Conservation (phyloP, 2,113 vertebrate genomes). For the Gobio gobio region DNA sequence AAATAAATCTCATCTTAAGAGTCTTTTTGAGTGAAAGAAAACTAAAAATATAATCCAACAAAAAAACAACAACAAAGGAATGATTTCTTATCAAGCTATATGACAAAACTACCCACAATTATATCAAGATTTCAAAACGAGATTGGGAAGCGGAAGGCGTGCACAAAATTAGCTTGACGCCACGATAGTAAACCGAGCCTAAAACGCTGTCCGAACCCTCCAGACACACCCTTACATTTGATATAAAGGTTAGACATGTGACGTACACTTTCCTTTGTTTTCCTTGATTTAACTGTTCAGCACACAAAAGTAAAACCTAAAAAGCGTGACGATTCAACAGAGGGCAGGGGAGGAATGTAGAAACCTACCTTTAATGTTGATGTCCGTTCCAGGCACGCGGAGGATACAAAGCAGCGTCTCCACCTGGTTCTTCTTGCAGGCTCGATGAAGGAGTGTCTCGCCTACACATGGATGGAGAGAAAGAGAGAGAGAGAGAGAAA, state of each 20-base stretch:
- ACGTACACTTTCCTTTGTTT: conserved; percentile 51
- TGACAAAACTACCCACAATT: background rate
- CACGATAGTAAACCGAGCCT: conserved; percentile 58
- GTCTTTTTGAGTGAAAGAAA: background rate
- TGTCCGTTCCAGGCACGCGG: conserved; percentile 83
- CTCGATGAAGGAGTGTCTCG: conserved; percentile 92
- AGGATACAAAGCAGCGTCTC: conserved; percentile 87
- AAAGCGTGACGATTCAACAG: conserved; percentile 26
- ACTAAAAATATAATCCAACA: background rate
- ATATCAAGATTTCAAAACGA: background rate
- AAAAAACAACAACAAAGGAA: background rate
- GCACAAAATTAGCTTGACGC: conserved; percentile 50
- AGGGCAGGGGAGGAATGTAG: conserved; percentile 22
- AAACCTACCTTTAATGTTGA: conserved; percentile 93
- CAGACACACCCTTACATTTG: conserved; percentile 75
- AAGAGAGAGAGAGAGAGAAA: conserved; percentile 61
- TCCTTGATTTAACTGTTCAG: conserved; percentile 10
- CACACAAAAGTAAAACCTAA: conserved; percentile 29
- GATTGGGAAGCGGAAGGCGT: conserved; percentile 58
- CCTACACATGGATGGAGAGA: conserved; percentile 71
- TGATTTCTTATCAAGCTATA: background rate
- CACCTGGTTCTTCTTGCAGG: conserved; percentile 93
- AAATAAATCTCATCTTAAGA: background rate
- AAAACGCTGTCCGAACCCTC: conserved; percentile 56
- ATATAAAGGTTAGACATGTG: conserved; percentile 71